A percentile compares a stretch with the other conserved stretches of the same genome.
Conservation (phyloP, 1,140 invertebrate species). For the Brevipalpus yothersi region DNA sequence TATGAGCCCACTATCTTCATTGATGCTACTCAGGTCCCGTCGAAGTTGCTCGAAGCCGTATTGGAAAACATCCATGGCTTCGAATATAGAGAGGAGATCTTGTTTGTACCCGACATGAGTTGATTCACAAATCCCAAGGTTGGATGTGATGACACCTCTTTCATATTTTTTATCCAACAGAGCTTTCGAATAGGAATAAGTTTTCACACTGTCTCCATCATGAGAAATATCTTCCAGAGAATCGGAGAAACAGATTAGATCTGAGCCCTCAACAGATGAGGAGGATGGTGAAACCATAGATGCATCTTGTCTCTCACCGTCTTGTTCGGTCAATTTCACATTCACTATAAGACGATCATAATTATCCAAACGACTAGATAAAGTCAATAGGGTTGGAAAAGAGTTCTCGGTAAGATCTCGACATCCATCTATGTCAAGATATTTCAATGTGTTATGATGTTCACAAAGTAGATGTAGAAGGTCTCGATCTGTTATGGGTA, state of each 20-base stretch:
- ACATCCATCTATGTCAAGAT: slow-evolving; percentile 5
- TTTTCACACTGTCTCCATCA: no score
- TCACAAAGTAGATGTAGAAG: slow-evolving; percentile 1
- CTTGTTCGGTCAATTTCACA: background rate
- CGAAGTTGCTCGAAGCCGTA: background rate
- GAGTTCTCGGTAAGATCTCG: background rate
- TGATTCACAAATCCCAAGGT: background rate
- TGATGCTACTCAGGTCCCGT: background rate
- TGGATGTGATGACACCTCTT: background rate
- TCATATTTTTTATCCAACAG: background rate
- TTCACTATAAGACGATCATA: background rate
- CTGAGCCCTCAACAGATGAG: background rate
- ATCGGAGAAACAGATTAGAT: background rate
- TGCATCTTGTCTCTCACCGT: background rate
- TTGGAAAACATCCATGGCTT: background rate
- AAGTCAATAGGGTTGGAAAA: background rate
- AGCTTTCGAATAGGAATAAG: no score
- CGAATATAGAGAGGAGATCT: background rate
- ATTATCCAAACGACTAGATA: background rate
- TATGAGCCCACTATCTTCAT: no score
- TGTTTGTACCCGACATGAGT: background rate
- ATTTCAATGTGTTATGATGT: background rate
- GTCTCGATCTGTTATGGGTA: slow-evolving; percentile 5
- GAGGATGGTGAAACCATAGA: background rate
- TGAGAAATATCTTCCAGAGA: no score